These are phyloP conservation scores for Pelodiscus sinensis DNA, from an alignment of 2,113 vertebrate genomes.

Conservation along the genomic window DNA sequence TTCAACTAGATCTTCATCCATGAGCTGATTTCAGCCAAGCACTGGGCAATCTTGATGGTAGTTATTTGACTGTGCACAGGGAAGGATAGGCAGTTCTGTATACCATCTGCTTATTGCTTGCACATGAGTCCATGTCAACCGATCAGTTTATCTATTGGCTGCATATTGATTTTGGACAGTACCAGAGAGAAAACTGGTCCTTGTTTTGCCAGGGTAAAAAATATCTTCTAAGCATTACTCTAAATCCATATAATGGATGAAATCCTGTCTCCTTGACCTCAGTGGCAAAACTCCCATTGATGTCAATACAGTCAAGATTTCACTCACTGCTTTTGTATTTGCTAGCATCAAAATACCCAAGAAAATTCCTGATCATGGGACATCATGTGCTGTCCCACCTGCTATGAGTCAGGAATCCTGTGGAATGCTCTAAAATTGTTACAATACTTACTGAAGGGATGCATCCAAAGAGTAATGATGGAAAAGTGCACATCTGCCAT, in stretches of 20 bases:
- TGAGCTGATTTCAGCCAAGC: neutral
- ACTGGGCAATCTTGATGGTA: neutral
- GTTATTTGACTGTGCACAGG: neutral
- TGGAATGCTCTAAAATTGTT: neutral
- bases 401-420: too few relatives aligned
- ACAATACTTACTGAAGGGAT: neutral
- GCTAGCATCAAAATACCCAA: neutral
- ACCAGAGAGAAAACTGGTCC: neutral
- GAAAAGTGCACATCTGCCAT: neutral
- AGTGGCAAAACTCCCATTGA: neutral
- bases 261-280: neutral
- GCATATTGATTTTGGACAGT: neutral
- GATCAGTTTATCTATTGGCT: neutral
- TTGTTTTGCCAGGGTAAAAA: neutral
- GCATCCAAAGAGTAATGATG: neutral
- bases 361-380: neutral
- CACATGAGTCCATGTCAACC: neutral
- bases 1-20: neutral
- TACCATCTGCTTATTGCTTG: neutral
- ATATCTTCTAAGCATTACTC: neutral
- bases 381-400: neutral
- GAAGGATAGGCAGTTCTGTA: neutral
- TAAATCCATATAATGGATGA: neutral
- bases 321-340: neutral
- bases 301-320: neutral